Percentiles rank a stretch among this genome's conserved stretches.
These are phyloP conservation scores for Thymallus thymallus DNA, from an alignment of 2,113 vertebrate genomes.

Conservation along the genomic window DNA sequence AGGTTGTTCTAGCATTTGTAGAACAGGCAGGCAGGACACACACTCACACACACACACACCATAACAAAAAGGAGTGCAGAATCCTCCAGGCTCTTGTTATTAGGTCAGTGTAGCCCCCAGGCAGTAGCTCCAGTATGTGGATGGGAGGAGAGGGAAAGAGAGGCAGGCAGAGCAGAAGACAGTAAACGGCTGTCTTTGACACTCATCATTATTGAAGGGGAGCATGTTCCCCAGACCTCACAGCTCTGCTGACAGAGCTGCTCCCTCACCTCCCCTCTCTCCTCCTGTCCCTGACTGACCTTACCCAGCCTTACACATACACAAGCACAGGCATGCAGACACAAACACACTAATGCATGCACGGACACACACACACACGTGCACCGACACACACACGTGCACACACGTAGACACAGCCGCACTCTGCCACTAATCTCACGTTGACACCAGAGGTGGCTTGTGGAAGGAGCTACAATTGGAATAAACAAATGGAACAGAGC, in stretches of 20 bases:
- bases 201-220: slow-evolving; percentile 23
- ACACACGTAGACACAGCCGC: background rate
- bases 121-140: background rate
- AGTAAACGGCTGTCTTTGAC: slow-evolving; percentile 24
- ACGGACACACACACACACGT: background rate
- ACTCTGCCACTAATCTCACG: background rate
- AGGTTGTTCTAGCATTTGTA: too few relatives aligned
- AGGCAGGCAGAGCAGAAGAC: background rate
- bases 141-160: background rate
- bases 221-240: slow-evolving; percentile 33
- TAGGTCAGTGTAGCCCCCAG: slow-evolving; percentile 33
- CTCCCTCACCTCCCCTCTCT: slow-evolving; percentile 11
- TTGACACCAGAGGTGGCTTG: background rate
- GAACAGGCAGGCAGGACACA: too few relatives aligned
- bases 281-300: slow-evolving; percentile 26
- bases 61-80: background rate
- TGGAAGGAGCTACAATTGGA: too few relatives aligned
- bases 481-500: too few relatives aligned
- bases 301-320: background rate
- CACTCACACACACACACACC: background rate
- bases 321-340: background rate
- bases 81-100: slow-evolving; percentile 10
- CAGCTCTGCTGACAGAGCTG: slow-evolving; percentile 46
- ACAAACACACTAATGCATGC: background rate
- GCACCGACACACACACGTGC: background rate